Evolutionary conservation across 1,140 invertebrate species (phyloP).

Genomic region (Zelostemma sp.): DNA sequence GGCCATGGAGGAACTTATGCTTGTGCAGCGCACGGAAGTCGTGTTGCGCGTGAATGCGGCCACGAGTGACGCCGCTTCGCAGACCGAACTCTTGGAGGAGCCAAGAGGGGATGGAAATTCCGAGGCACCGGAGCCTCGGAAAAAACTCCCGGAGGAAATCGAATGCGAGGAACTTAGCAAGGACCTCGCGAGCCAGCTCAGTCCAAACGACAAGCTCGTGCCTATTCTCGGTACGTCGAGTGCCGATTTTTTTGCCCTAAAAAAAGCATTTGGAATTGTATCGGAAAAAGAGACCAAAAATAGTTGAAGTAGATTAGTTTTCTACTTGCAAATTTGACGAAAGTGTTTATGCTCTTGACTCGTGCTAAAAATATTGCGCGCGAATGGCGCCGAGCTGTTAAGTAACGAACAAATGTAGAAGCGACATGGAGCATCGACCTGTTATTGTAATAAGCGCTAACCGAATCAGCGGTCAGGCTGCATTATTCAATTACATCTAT

Average conservation of each 20-base stretch:
- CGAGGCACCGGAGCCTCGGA: constrained; percentile 58
- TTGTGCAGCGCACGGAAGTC: constrained; percentile 75
- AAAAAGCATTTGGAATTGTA: background rate
- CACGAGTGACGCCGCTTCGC: constrained; percentile 75
- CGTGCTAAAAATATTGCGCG: background rate
- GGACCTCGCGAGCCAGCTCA: constrained; percentile 79
- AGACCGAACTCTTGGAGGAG: constrained; percentile 70
- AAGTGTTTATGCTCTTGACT: background rate
- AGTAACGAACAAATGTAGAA: too few relatives aligned
- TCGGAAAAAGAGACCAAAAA: too few relatives aligned
- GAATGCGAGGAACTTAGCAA: constrained; percentile 83
- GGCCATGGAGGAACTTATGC: constrained; percentile 69
- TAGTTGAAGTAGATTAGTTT: constrained; percentile 4
- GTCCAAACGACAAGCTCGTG: constrained; percentile 78
- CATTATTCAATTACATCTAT: constrained; percentile 62
- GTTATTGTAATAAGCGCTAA: constrained; percentile 63
- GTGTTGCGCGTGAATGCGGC: constrained; percentile 73
- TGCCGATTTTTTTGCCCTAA: background rate
- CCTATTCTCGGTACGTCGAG: constrained; percentile 75
- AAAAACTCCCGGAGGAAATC: constrained; percentile 81
- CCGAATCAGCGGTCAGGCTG: constrained; percentile 55
- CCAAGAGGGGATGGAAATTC: constrained; percentile 13
- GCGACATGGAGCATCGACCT: constrained; percentile 53
- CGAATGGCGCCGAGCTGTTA: too few relatives aligned
- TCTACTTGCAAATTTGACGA: background rate